Evolutionary conservation across 2,797 vertebrate genomes (phyloP).

Genomic region (Chloroceryle inda): DNA sequence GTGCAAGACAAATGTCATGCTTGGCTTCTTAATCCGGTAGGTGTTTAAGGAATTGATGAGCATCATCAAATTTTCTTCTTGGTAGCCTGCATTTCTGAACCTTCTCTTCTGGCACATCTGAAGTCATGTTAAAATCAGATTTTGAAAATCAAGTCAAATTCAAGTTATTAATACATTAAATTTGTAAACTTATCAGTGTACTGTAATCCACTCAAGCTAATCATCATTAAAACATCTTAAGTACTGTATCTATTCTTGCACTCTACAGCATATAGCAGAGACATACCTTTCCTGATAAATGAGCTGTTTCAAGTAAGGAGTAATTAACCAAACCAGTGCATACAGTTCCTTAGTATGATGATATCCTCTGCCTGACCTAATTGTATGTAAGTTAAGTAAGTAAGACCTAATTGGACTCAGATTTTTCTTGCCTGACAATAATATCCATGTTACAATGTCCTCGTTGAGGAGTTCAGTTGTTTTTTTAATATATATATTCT

Average conservation of each 20-base stretch:
- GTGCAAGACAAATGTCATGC: background rate
- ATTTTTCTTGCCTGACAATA: background rate
- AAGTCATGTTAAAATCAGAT: background rate
- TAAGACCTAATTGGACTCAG: background rate
- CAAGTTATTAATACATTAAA: background rate
- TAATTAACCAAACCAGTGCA: background rate
- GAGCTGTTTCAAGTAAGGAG: background rate
- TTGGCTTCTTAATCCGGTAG: background rate
- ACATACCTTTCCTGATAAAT: background rate
- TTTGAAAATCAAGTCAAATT: background rate
- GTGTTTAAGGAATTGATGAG: background rate
- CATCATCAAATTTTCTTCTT: background rate
- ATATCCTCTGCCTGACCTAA: background rate
- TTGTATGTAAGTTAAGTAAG: background rate
- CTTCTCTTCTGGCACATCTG: background rate
- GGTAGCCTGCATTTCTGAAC: background rate
- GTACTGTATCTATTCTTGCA: background rate
- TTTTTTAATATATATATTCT: background rate
- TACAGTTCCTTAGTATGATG: background rate
- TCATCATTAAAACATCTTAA: background rate
- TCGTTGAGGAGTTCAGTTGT: background rate
- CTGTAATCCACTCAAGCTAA: background rate
- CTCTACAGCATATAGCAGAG: background rate
- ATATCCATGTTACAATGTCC: background rate
- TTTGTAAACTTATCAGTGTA: background rate